Base-by-base conservation (phyloP, 2,113 vertebrate genomes). In the Charina bottae region DNA sequence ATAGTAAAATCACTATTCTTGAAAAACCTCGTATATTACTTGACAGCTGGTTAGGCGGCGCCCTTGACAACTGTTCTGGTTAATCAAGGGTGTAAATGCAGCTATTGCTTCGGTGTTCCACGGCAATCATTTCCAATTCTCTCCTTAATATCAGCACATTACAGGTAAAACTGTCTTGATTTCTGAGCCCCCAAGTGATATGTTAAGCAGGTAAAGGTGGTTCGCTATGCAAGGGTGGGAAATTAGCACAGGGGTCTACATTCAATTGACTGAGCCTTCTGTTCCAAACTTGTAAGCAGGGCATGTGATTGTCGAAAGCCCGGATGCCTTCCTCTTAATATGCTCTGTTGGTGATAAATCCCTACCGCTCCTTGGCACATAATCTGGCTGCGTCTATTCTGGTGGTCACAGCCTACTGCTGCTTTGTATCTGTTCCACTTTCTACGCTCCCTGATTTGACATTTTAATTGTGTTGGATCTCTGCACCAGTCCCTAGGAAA, bases 31-130 rank as follows among this genome's bases (percentile, higher is more conserved):
- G 60, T 83, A 24, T 96, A 89, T 94, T 95, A 78, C 90, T 85
- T 94, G 93, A 95, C 93, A 94, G 93, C 91, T 97, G 93, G 93
- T 93, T 96, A 94, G 92, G 83, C 28, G 55, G 17, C 95, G 96
- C 96, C 96, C 96, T 96, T 97, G 96, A 96, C 87, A 88, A 96
- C 95, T 95, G 94, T 92, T 95, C 93, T 95, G 93, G 90, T 96
- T 97, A 97, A 97, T 97, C 96, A 97, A 94, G 94, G 91, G 95
- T 96, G 37, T 95, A 96, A 97, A 96, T 89, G 87, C 96, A 94
- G 92, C 92, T 10, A 0, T 83, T 53, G 15, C 94, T 96, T 92
- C 89, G 92, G 58, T 56, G 28, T 93, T 95, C 94, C 89, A 53
- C 54, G 58, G 90, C 54, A 93, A 46, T 94, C 85, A 56, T 93